phyloP scores from a whole-genome alignment of 2,797 vertebrate species.

The Intellagama lesueurii region DNA sequence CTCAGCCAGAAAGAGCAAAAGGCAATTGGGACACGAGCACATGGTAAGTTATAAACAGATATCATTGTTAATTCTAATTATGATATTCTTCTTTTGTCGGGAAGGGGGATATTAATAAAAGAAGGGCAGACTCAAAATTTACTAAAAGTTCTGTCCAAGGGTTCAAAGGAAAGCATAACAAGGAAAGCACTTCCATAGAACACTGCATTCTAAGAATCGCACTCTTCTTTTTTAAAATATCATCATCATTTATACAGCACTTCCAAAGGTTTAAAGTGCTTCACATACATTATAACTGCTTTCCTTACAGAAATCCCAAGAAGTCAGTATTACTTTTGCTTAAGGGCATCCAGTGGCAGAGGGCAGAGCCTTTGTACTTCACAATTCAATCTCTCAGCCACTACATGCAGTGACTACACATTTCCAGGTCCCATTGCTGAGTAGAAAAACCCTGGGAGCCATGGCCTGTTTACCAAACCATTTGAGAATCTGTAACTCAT shows the following conservation, averaged over 20 bases:
- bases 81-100: conserved; percentile 1
- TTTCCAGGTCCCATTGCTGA: not conserved
- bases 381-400: not conserved
- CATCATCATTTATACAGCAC: not conserved
- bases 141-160: not conserved
- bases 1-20: conserved; percentile 36
- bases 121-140: not conserved
- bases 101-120: not conserved
- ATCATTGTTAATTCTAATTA: conserved; percentile 8
- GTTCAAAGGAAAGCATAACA: not conserved
- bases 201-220: not conserved
- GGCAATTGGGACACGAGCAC: not conserved
- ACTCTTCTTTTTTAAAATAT: too few species aligned
- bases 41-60: conserved; percentile 32
- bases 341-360: not conserved
- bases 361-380: not conserved
- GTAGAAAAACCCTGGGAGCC: not conserved
- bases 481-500: not conserved
- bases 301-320: not conserved
- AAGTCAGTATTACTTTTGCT: not conserved
- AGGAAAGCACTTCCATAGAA: not conserved
- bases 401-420: not conserved
- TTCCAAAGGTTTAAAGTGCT: not conserved
- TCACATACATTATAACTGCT: not conserved
- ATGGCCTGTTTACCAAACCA: not conserved